Evolutionary conservation across 1,140 invertebrate species (phyloP).

Genomic region (Leptopilina clavipes): DNA sequence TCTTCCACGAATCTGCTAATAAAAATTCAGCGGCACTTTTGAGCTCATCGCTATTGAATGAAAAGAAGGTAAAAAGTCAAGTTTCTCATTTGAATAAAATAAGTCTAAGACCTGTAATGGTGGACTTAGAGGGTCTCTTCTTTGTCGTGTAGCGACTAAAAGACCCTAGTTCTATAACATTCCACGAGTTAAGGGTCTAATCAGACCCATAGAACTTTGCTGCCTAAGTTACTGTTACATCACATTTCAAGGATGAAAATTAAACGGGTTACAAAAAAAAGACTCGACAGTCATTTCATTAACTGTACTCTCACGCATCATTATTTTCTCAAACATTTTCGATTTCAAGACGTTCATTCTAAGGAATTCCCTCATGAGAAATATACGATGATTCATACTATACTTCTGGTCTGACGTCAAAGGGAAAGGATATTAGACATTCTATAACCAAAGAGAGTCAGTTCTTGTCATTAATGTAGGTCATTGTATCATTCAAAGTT

Average conservation of each 20-base stretch:
- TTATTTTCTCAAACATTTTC: conserved; percentile 16
- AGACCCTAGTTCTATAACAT: background rate
- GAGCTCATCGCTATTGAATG: background rate
- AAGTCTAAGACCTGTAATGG: background rate
- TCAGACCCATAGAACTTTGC: conserved; percentile 3
- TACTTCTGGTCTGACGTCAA: conserved; percentile 17
- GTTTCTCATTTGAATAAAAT: conserved; percentile 34
- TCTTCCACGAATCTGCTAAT: conserved; percentile 26
- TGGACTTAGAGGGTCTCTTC: conserved; percentile 20
- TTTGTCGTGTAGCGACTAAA: background rate
- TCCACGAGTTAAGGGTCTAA: conserved; percentile 17
- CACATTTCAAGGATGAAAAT: background rate
- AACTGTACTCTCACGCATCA: background rate
- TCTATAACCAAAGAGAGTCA: background rate
- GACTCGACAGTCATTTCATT: background rate
- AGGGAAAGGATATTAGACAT: conserved; percentile 21
- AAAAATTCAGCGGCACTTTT: conserved; percentile 33
- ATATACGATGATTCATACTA: conserved; percentile 21
- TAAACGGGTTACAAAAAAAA: background rate
- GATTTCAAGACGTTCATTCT: background rate
- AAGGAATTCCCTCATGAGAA: conserved; percentile 22
- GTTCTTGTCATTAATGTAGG: conserved; percentile 7
- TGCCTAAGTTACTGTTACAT: no score
- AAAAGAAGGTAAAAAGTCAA: conserved; percentile 18
- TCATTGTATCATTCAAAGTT: conserved; percentile 19